phyloP scores from a whole-genome alignment of 1,140 invertebrate genomes.

The Apocrypta bakeri region DNA sequence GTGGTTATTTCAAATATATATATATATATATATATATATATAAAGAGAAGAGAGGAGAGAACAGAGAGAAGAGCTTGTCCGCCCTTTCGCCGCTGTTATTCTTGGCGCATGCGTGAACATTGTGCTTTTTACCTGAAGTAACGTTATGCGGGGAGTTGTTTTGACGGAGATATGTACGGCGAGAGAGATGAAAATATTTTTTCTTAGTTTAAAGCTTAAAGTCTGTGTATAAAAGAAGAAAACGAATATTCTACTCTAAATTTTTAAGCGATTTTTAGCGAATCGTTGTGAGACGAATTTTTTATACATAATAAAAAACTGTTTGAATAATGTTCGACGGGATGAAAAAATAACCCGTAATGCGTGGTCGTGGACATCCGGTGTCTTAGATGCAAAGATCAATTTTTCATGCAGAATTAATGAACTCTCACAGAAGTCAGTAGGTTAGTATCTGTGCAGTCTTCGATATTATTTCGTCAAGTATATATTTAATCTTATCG shows the following conservation, averaged over 20 bases:
- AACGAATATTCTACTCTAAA: too few species aligned
- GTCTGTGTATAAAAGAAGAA: too few species aligned
- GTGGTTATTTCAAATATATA: constrained; percentile 43
- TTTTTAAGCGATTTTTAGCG: too few species aligned
- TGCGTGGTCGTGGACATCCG: too few species aligned
- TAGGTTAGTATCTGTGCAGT: not conserved
- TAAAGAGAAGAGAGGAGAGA: not conserved
- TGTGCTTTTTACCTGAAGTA: not conserved
- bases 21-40: not conserved
- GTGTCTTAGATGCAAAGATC: not conserved
- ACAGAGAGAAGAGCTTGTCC: not conserved
- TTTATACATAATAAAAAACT: too few species aligned
- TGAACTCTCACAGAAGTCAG: not conserved
- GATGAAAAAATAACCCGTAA: too few species aligned
- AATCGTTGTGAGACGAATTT: too few species aligned
- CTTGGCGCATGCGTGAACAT: not conserved
- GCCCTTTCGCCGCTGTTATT: not conserved
- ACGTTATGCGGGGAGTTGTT: too few species aligned
- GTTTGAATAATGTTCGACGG: too few species aligned
- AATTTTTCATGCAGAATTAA: constrained; percentile 18
- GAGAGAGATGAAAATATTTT: too few species aligned
- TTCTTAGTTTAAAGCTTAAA: too few species aligned
- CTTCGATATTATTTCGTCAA: not conserved
- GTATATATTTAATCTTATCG: not conserved
- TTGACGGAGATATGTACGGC: too few species aligned